Base-by-base conservation (phyloP, 2,888 invertebrate genomes). In the Linnaemya tessellans region DNA sequence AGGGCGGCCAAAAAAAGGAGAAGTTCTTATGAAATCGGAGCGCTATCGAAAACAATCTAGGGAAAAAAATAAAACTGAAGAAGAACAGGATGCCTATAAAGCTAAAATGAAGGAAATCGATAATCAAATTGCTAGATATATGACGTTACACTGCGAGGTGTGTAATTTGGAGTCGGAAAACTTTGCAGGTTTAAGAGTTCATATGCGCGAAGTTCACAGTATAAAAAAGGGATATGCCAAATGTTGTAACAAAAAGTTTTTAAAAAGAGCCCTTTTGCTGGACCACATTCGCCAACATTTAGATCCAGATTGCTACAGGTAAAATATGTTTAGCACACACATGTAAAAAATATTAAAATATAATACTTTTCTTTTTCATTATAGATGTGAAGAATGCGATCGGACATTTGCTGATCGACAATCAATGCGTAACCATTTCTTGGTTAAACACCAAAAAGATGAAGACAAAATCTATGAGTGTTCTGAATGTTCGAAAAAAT, bases 221-320 rank as follows among this genome's bases (percentile, higher is more conserved):
- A 88, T 89, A 9, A 89, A 90, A 3, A 79, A 82, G 7, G 92
- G 92, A 7, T 92, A 90, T 83, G 89, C 91, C 0, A 80, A 89
- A 35, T 92, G 92, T 78, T 92, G 92, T 58, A 89, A 90, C 38
- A 90, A 89, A 9, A 92, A 92, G 86, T 91, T 91, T 13, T 87
- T 88, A 3, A 91, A 91, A 77, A 89, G 92, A 1, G 90, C 91
- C 1, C 87, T 89, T 4, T 88, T 92, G 4, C 89, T 92, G 0
- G 92, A 92, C 77, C 92, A 92, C 67, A 88, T 92, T 73, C 89
- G 89, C 0, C 89, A 89, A 0, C 92, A 92, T 87, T 88, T 91
- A 65, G 89, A 92, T 80, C 92, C 92, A 0, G 90, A 91, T 20
- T 85, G 81, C 38, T 85, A 82, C 56, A 85, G 82, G 85, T 82